A percentile compares a stretch with the other conserved stretches of the same genome.
phyloP scores from a whole-genome alignment of 2,888 invertebrate genomes.

The Calameuta pallipes region DNA sequence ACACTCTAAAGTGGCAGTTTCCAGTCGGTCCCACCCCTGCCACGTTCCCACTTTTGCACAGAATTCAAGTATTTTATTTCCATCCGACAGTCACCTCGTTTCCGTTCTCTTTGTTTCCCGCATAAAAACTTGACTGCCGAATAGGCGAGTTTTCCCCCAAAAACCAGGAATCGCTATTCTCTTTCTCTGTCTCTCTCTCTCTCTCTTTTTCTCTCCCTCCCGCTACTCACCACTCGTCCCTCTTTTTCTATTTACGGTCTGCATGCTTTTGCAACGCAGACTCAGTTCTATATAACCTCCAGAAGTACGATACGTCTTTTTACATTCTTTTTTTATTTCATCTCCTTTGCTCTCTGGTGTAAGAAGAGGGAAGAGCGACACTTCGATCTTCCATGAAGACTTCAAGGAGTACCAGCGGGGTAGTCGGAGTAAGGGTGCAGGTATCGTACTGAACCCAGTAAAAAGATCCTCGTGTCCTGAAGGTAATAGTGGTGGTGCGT shows the following conservation, averaged over 20 bases:
- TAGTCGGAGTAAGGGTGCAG: background rate
- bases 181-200: background rate
- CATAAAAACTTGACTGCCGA: background rate
- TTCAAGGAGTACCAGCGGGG: background rate
- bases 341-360: background rate
- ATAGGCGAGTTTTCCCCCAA: background rate
- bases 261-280: slow-evolving; percentile 8
- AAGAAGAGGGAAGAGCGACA: background rate
- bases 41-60: background rate
- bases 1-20: background rate
- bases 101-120: slow-evolving; percentile 5
- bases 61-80: slow-evolving; percentile 6
- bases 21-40: background rate
- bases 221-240: background rate
- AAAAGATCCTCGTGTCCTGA: background rate
- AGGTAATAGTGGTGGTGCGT: background rate
- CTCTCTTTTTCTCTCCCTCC: slow-evolving; percentile 7
- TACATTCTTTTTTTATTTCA: background rate
- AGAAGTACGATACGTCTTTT: background rate
- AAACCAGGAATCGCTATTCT: slow-evolving; percentile 4
- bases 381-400: background rate
- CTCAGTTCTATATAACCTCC: slow-evolving; percentile 10
- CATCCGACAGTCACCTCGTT: background rate
- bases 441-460: background rate
- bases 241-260: slow-evolving; percentile 8